These are phyloP conservation scores for Hylaeus anthracinus DNA, from an alignment of 1,140 invertebrate species.

Conservation along the genomic window DNA sequence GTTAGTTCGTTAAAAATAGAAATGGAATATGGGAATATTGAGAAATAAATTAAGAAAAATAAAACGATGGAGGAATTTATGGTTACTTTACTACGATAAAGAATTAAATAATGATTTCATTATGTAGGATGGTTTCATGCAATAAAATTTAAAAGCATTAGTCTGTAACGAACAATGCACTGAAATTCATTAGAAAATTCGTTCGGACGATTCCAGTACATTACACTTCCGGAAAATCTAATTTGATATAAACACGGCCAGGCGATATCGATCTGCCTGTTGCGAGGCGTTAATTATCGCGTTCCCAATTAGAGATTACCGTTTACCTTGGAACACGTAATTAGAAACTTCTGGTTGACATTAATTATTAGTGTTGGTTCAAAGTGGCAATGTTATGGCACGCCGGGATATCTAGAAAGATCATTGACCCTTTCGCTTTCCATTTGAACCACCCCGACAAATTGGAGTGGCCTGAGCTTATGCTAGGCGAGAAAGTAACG, in stretches of 20 bases:
- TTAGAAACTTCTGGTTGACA: constrained; percentile 45
- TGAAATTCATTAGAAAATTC: background rate
- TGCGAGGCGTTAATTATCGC: constrained; percentile 45
- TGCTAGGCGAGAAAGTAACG: no score
- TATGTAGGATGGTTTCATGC: no score
- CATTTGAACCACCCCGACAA: background rate
- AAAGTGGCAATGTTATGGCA: background rate
- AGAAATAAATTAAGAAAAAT: no score
- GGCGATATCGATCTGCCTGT: constrained; percentile 25
- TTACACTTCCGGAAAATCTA: background rate
- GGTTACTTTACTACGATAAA: no score
- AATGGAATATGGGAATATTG: no score
- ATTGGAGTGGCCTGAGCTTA: background rate
- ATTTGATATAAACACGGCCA: background rate
- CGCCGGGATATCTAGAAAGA: no score
- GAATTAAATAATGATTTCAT: no score
- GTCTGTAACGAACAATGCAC: background rate
- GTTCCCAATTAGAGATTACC: constrained; percentile 47
- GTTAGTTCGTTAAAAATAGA: no score
- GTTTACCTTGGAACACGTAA: constrained; percentile 16
- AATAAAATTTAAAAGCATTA: no score
- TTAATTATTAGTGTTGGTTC: constrained; percentile 45
- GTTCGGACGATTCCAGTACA: background rate
- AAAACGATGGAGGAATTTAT: no score
- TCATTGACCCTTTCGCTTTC: background rate